Evolutionary conservation across 2,888 invertebrate species (phyloP).

Genomic region (Drosophila macrospina): DNA sequence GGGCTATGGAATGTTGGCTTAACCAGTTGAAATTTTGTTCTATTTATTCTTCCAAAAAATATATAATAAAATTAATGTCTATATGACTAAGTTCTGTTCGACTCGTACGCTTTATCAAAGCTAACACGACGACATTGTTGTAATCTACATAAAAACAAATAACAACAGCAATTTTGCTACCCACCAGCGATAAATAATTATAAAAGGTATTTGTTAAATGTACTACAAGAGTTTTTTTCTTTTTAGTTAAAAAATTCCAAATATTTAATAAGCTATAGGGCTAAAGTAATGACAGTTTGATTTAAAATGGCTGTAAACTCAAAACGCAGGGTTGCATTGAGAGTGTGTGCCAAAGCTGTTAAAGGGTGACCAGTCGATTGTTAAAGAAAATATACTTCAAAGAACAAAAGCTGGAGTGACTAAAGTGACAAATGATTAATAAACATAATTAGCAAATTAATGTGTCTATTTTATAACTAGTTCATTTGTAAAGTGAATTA

Average conservation of each 20-base stretch:
- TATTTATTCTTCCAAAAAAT: slow-evolving; percentile 4
- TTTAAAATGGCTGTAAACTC: not conserved
- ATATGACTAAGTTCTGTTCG: slow-evolving; percentile 11
- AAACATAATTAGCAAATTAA: no score
- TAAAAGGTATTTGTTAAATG: not conserved
- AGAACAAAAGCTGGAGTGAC: no score
- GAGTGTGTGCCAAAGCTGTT: no score
- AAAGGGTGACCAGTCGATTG: not conserved
- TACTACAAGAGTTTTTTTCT: no score
- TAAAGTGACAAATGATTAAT: no score
- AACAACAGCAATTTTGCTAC: no score
- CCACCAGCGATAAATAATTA: not conserved
- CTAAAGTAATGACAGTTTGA: not conserved
- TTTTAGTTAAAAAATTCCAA: no score
- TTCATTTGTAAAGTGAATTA: no score
- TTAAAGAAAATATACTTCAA: no score
- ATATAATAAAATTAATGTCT: slow-evolving; percentile 1
- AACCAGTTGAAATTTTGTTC: slow-evolving; percentile 21
- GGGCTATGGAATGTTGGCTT: not conserved
- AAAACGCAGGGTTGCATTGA: not conserved
- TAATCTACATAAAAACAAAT: not conserved
- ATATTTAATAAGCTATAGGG: not conserved
- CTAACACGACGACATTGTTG: slow-evolving; percentile 2
- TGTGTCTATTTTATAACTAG: no score
- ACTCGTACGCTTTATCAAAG: slow-evolving; percentile 12